Percentiles rank a stretch among this genome's conserved stretches.
Evolutionary conservation across 2,797 vertebrate species (phyloP).

Genomic region (Falco naumanni): DNA sequence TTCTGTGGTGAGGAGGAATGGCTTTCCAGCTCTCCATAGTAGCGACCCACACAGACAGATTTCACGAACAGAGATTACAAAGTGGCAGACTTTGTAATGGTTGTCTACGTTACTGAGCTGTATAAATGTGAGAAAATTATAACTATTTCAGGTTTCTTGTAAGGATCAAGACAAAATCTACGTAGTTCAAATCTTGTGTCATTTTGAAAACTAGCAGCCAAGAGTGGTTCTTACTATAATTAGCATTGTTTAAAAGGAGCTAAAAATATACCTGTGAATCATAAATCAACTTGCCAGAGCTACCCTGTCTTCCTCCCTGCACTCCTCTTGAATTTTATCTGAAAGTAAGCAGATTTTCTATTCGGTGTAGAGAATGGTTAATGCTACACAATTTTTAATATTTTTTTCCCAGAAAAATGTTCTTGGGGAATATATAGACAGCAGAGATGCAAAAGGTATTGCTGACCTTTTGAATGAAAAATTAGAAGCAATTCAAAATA

Average conservation of each 20-base stretch:
- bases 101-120: not conserved
- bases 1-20: not conserved
- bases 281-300: not conserved
- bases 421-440: slow-evolving; percentile 87
- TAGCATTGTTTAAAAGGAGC: not conserved
- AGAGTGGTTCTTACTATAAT: not conserved
- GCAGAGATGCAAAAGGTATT: slow-evolving; percentile 86
- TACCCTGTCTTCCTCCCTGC: not conserved
- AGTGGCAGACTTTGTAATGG: not conserved
- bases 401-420: slow-evolving; percentile 77
- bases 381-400: not conserved
- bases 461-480: slow-evolving; percentile 82
- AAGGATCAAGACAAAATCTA: not conserved
- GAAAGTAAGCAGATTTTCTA: not conserved
- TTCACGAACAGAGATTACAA: not conserved
- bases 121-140: not conserved
- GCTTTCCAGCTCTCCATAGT: not conserved
- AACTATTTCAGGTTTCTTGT: not conserved
- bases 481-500: slow-evolving; percentile 79
- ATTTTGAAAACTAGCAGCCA: not conserved
- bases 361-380: not conserved
- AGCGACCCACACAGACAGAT: not conserved
- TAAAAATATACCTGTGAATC: not conserved
- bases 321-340: not conserved
- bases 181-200: not conserved